Conservation (phyloP, 2,113 vertebrate genomes). For the Geothlypis trichas region DNA sequence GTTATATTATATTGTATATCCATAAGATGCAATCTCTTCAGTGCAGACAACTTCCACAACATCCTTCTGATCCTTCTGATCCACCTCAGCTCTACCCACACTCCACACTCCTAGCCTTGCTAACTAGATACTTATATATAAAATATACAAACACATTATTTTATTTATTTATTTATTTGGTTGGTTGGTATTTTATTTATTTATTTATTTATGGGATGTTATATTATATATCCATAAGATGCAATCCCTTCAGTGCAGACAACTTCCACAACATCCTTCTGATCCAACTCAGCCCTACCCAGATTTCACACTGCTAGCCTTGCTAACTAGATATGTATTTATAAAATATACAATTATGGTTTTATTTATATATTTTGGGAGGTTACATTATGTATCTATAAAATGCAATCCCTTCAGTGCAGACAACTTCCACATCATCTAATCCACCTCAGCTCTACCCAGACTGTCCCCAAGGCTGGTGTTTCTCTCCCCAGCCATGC, state of each 20-base stretch:
- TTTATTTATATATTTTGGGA: not conserved
- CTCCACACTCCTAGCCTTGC: not conserved
- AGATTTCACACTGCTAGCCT: not conserved
- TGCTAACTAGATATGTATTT: not conserved
- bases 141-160: not conserved
- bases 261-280: rapidly evolving
- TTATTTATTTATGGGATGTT: no score
- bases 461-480: not conserved
- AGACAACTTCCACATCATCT: rapidly evolving
- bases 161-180: not conserved
- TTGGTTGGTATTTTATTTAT: no score
- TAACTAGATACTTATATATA: not conserved
- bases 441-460: not conserved
- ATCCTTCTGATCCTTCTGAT: not conserved
- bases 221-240: rapidly evolving
- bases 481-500: not conserved
- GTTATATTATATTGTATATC: not conserved
- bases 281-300: not conserved
- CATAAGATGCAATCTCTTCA: not conserved
- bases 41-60: not conserved
- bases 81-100: not conserved
- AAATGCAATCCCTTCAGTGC: not conserved
- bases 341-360: not conserved
- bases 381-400: not conserved
- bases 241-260: not conserved